phyloP scores from a whole-genome alignment of 2,888 invertebrate genomes.

The Drosophila mayaguana region DNA sequence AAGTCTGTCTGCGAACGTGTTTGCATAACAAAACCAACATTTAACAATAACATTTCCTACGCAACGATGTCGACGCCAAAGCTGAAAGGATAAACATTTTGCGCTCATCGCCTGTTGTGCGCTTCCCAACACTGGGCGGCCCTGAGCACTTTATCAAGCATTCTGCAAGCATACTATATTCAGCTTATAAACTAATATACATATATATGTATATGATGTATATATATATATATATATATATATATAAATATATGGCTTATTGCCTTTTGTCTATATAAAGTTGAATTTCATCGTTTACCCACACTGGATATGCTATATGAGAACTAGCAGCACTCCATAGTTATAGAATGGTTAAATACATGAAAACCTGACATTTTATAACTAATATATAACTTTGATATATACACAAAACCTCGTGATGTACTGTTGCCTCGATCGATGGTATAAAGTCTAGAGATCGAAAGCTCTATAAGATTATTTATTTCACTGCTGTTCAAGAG shows the following conservation, averaged over 20 bases:
- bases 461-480: not conserved
- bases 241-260: not conserved
- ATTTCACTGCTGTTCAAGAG: no score
- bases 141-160: not conserved
- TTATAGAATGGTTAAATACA: no score
- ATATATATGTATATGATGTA: not conserved
- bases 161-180: not conserved
- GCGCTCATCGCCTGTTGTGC: slow-evolving; percentile 42
- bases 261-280: not conserved
- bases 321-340: no score
- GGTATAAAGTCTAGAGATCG: not conserved
- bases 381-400: no score
- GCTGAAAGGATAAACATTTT: slow-evolving; percentile 75
- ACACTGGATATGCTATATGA: not conserved
- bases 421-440: not conserved
- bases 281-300: not conserved
- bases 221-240: no score
- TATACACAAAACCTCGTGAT: no score
- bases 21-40: slow-evolving; percentile 79
- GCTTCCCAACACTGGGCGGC: slow-evolving; percentile 13
- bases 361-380: no score
- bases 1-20: slow-evolving; percentile 59
- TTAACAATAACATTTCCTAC: slow-evolving; percentile 77
- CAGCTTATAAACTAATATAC: not conserved
- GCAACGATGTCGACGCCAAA: slow-evolving; percentile 72